Conservation (phyloP, 2,113 vertebrate genomes). For the Zosterops borbonicus region DNA sequence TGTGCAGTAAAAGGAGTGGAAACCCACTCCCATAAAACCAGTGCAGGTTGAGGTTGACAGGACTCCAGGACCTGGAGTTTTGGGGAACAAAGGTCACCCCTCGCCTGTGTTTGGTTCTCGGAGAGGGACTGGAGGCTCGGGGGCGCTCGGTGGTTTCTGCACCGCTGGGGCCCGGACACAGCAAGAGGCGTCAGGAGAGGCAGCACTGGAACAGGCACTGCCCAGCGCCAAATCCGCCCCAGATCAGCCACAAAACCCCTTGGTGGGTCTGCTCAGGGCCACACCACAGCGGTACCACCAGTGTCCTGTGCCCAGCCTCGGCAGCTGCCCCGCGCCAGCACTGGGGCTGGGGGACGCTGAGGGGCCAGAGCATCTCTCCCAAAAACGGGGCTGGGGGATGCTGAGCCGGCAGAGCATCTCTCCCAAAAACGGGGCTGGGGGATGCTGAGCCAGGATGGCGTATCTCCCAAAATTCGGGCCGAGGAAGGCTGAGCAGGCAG, state of each 20-base stretch:
- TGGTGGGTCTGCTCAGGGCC: neutral
- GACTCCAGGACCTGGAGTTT: neutral
- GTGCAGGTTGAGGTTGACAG: neutral
- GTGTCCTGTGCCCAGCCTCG: rapidly evolving
- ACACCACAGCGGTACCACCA: rapidly evolving
- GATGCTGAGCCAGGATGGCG: no score
- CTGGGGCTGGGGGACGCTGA: no score
- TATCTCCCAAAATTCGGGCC: neutral
- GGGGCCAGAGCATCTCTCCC: no score
- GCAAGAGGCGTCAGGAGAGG: rapidly evolving
- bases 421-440: no score
- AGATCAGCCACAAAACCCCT: neutral
- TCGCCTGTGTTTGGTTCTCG: rapidly evolving
- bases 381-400: no score
- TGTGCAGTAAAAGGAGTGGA: neutral
- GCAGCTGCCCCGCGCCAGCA: no score
- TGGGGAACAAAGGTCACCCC: neutral
- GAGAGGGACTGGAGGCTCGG: neutral
- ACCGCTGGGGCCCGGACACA: rapidly evolving
- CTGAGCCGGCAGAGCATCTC: no score
- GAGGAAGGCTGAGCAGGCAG: neutral
- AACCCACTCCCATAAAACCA: rapidly evolving
- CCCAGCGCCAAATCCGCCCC: rapidly evolving
- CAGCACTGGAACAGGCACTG: rapidly evolving
- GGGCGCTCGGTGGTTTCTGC: rapidly evolving